These are phyloP conservation scores for Acanthornis magna DNA, from an alignment of 2,797 vertebrate genomes.

Conservation along the genomic window DNA sequence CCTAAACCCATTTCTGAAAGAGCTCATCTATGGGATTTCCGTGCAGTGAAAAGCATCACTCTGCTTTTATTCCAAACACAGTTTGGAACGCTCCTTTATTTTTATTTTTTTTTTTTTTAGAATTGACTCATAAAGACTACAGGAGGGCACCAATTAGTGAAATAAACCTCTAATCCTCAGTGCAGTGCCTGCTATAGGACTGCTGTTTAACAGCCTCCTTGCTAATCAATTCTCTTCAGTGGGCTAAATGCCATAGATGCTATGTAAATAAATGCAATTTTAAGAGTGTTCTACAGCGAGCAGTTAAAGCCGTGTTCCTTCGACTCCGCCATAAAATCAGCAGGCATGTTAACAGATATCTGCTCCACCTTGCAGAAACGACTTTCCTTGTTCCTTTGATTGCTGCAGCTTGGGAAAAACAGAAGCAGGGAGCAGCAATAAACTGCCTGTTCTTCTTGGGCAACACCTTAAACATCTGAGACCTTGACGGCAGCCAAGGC, in stretches of 20 bases:
- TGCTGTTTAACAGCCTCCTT: constrained; percentile 60
- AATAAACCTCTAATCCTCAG: constrained; percentile 56
- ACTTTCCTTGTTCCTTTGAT: constrained; percentile 19
- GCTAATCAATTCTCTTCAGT: constrained; percentile 69
- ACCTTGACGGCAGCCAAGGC: background rate
- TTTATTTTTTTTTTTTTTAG: constrained; percentile 15
- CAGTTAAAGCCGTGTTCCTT: constrained; percentile 16
- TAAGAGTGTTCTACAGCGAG: constrained; percentile 42
- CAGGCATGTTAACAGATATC: constrained; percentile 30
- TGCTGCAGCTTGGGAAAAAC: background rate
- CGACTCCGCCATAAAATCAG: constrained; percentile 57
- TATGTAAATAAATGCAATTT: constrained; percentile 65
- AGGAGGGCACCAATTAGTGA: constrained; percentile 63
- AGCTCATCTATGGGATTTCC: constrained; percentile 7
- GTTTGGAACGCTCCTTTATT: constrained; percentile 6
- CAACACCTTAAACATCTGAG: background rate
- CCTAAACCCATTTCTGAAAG: background rate
- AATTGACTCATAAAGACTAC: constrained; percentile 55
- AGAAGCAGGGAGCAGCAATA: background rate
- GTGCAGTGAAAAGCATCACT: background rate
- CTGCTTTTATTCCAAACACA: constrained; percentile 34
- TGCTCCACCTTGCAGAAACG: constrained; percentile 33
- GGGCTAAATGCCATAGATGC: constrained; percentile 48
- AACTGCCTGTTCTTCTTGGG: background rate
- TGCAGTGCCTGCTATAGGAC: constrained; percentile 35